Evolutionary conservation across 1,140 invertebrate genomes (phyloP), one percentile per base, ranked within the genome.

Genomic region (Phortica variegata): DNA sequence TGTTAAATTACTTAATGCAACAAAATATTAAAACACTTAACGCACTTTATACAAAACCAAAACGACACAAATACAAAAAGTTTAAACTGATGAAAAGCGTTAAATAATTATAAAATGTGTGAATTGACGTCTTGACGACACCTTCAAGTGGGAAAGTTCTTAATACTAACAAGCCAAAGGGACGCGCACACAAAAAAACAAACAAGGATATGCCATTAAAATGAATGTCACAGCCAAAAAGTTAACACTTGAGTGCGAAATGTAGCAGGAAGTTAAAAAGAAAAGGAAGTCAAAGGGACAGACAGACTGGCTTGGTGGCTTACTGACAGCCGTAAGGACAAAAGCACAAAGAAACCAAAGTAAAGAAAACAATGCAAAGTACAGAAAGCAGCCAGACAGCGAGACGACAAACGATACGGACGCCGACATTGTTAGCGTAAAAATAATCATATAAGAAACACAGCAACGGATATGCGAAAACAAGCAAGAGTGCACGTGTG

Each of bases 381-480:
- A 58, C 50, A 55, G 37, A 32, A 45, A 46, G 47, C 43, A 17
- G 43, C 40, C 38, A 44, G 44, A 47, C 46, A 48, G 34, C 45
- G 18, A 12, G 13, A 4, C 34, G 19, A 15, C 42, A 33, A 29
- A 40, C 36, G 43, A 20, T 10, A 26, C 5, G 5, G 42, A 52
- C 17, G 52, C 43, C 38, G 45, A 47, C 59, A 58, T 61, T 58
- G 60, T 61, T 56, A 54, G 56, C 34, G 38, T 47, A 59, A 54
- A 62, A 62, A 62, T 21, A 49, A 55, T 54, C 43, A 51, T 41
- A 46, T 43, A 21, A 59, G 47, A 42, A 46, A 51, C 37, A 52
- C 48, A 19, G 51, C 54, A 65, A 34, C 50, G 60, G 60, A 69
- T 60, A 61, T 69, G 58, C 65, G 60, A 69, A 60, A 68, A 65